Conservation (phyloP, 1,140 invertebrate genomes). For the Cydia splendana region DNA sequence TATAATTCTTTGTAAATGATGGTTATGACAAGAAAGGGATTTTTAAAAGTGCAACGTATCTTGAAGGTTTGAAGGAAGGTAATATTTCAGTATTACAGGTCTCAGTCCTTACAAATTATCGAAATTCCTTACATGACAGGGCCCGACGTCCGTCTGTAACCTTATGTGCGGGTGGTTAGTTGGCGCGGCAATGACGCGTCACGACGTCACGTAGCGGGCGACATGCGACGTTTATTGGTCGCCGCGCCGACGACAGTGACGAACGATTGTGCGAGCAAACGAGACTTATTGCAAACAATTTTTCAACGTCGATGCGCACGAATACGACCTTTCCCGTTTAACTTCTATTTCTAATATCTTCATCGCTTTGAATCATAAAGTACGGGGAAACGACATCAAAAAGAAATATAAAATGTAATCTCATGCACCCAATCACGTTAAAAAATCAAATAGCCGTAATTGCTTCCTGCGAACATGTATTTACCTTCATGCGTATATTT, state of each 20-base stretch:
- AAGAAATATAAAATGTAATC: neutral
- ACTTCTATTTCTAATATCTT: conserved; percentile 42
- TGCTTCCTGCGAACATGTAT: neutral
- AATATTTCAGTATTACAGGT: too few relatives aligned
- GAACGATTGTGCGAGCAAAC: conserved; percentile 58
- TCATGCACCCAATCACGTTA: neutral
- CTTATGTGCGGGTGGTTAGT: conserved; percentile 17
- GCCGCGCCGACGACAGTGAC: conserved; percentile 55
- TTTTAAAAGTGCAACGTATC: too few relatives aligned
- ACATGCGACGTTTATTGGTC: conserved; percentile 51
- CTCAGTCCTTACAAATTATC: too few relatives aligned
- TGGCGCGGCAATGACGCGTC: conserved; percentile 32
- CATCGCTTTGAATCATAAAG: conserved; percentile 15
- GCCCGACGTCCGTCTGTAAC: neutral
- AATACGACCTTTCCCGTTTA: conserved; percentile 49
- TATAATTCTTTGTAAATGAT: neutral
- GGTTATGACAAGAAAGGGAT: too few relatives aligned
- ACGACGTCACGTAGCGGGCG: conserved; percentile 35
- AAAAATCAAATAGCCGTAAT: conserved; percentile 25
- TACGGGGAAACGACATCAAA: conserved; percentile 20
- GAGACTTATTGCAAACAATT: conserved; percentile 67
- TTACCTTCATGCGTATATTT: neutral
- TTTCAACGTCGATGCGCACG: conserved; percentile 60
- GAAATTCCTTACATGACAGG: too few relatives aligned
- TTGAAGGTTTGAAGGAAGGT: too few relatives aligned